phyloP scores from a whole-genome alignment of 2,888 invertebrate species.

The Acheta domesticus region DNA sequence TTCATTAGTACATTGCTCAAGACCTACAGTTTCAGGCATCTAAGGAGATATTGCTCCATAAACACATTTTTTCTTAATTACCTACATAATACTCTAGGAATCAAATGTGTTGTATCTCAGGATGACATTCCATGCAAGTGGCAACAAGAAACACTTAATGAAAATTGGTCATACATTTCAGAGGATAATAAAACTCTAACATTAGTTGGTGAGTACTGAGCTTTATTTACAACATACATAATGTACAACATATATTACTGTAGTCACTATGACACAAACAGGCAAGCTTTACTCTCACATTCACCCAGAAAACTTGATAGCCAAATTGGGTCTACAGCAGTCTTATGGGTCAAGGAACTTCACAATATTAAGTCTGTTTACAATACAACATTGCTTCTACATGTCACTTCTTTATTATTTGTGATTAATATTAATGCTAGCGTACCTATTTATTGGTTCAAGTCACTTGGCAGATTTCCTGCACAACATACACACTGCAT shows the following conservation, averaged over 20 bases:
- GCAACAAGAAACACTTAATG: background rate
- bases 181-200: too few relatives aligned
- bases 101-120: too few relatives aligned
- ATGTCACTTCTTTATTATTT: background rate
- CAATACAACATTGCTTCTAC: background rate
- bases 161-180: too few relatives aligned
- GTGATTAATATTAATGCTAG: background rate
- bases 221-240: conserved; percentile 18
- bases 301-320: background rate
- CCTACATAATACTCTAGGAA: too few relatives aligned
- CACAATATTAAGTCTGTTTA: background rate
- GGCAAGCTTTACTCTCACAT: background rate
- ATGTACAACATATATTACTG: background rate
- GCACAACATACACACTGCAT: too few relatives aligned
- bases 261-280: background rate
- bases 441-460: background rate
- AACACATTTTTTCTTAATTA: too few relatives aligned
- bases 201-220: background rate
- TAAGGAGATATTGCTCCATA: too few relatives aligned
- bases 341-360: conserved; percentile 18
- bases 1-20: too few relatives aligned
- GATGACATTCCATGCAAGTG: background rate
- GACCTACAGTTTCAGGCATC: too few relatives aligned
- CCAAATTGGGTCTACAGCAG: conserved; percentile 10
- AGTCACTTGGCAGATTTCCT: background rate